Base-by-base conservation (phyloP, 2,888 invertebrate species). In the Drymonia ruficornis region DNA sequence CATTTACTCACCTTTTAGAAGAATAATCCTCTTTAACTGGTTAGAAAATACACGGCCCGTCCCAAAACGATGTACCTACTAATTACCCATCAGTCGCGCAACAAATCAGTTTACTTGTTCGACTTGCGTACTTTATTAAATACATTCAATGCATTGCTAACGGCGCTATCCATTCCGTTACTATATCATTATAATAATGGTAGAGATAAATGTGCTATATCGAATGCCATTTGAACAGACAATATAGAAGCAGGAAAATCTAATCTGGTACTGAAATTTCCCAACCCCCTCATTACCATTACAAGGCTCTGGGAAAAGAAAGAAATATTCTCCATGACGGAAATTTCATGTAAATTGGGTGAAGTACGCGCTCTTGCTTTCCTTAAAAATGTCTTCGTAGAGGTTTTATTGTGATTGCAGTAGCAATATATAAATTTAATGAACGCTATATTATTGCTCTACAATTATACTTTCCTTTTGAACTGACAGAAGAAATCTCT, bases 281-380 rank as follows among this genome's bases (percentile, higher is more conserved):
- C 80, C 81, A 80, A 83, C 80, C 84, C 84, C 83, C 84, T 87
- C 86, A 87, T 90, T 88, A 87, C 83, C 84, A 87, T 87, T 84
- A 80, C 84, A 81, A 84, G 83, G 82, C 80, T 78, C 69, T 72
- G 65, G 76, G 76, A 75, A 83, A 82, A 82, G 76, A 84, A 83
- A 80, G 72, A 81, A 84, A 83, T 84, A 84, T 79, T 81, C 79
- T 80, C 76, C 83, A 81, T 83, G 78, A 76, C 81, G 81, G 84
- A 87, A 87, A 86, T 87, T 87, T 87, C 84, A 89, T 89, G 87
- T 84, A 89, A 89, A 91, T 90, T 87, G 81, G 76, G 70, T 73
- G 75, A 84, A 84, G 81, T 80, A 83, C 70, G 67, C 80, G 73
- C 69, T 80, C 72, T 73, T 80, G 77, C 80, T 78, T 84, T 83